Evolutionary conservation across 1,140 invertebrate species (phyloP), one percentile per base, ranked within the genome.

Genomic region (Halyomorpha halys): DNA sequence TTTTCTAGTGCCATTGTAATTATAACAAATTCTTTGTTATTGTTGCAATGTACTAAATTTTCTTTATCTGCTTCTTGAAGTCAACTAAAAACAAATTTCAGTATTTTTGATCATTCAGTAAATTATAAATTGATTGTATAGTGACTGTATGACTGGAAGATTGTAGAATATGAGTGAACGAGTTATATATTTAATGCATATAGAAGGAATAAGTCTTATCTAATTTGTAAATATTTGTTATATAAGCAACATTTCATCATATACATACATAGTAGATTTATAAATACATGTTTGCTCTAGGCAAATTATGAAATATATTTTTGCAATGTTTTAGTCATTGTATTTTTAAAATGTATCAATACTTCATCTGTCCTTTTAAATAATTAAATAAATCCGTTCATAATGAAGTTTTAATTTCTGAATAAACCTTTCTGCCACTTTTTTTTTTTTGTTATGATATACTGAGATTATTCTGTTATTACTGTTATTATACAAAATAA

Each of bases 61-160:
- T 23, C 47, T 44, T 59, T 64, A 53, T 64, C 63, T 64, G 63
- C 63, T 64, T 56, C 44, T 64, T 64, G 63, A 64, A 64, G 30
- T 54, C 54, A 64, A 23, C 21, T 56, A 14, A 27, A 64, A 59
- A n/a, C 34, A 59, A 51, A 59, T 9, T 23, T 44, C 59, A 13
- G 34, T 64, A n/a, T 44, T 21, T 39, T 18, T 4, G 15, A 44
- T 18, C 25, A 59, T 21, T 53, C 23, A 25, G 6, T 39, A 39
- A 39, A 39, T 6, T 1, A 39, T 39, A 39, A 39, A 39, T 44
- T 60, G 5, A 39, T 4, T 56, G 15, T 23, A 23, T 14, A 11
- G 23, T 56, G 21, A 11, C 18, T 25, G 53, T 23, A 21, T 23
- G 18, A 15, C 53, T 56, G 19, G 18, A 9, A 13, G 4, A 56